These are phyloP conservation scores for Meloidogyne chitwoodi DNA, from an alignment of 1,140 invertebrate genomes.

Conservation along the genomic window DNA sequence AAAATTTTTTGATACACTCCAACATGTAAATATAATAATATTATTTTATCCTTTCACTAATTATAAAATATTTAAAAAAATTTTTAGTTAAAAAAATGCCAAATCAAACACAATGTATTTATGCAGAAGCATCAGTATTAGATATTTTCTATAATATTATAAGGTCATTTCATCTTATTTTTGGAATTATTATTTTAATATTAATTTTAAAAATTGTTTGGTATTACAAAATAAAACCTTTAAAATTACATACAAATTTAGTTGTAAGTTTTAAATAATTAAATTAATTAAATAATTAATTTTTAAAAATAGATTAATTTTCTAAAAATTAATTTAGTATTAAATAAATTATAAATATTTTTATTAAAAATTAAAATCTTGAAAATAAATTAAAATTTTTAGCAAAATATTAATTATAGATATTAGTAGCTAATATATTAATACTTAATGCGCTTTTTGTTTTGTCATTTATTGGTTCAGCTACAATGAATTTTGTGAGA, in stretches of 20 bases:
- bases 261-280: neutral
- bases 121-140: neutral
- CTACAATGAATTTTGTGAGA: constrained; percentile 5
- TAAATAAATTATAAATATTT: too few species aligned
- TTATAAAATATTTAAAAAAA: neutral
- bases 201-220: neutral
- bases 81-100: neutral
- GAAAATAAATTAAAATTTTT: too few species aligned
- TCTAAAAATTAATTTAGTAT: too few species aligned
- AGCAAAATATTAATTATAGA: neutral
- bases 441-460: constrained; percentile 3
- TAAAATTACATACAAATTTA: constrained; percentile 6
- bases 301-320: too few species aligned
- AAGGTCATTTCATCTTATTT: neutral
- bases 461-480: neutral
- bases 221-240: constrained; percentile 1
- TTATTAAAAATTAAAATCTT: too few species aligned
- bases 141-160: constrained; percentile 8
- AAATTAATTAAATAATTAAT: neutral
- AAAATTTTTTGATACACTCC: too few species aligned
- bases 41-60: too few species aligned
- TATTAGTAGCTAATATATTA: neutral
- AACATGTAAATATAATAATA: too few species aligned
- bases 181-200: neutral
- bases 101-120: neutral